Percentiles rank a stretch among this genome's conserved stretches.
phyloP scores from a whole-genome alignment of 37 sponge, comb jelly and placozoan genomes.

The Spongilla lacustris region DNA sequence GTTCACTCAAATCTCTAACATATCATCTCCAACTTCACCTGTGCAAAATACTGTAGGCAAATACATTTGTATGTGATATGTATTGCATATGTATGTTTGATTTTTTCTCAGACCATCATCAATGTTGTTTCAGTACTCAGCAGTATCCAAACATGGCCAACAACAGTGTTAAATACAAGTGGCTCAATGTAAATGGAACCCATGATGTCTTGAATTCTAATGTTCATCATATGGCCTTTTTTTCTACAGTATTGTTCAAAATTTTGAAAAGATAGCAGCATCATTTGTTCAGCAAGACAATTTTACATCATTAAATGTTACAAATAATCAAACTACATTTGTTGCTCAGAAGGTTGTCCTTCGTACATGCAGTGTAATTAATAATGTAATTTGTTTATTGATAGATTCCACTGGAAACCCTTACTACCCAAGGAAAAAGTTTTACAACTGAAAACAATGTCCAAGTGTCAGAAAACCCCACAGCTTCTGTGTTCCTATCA shows the following conservation, averaged over 20 bases:
- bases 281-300: constrained; percentile 21
- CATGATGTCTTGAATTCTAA: neutral
- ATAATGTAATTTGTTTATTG: too few relatives aligned
- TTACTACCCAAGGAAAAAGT: neutral
- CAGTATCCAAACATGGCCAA: neutral
- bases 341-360: constrained; percentile 35
- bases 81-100: neutral
- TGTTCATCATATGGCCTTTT: neutral
- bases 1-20: neutral
- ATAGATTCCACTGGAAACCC: neutral
- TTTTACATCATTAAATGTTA: neutral
- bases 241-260: constrained; percentile 30
- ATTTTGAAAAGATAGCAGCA: constrained; percentile 36
- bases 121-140: neutral
- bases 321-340: constrained; percentile 15
- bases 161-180: neutral
- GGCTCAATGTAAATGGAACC: neutral
- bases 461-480: neutral
- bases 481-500: constrained; percentile 9
- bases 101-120: neutral
- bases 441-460: neutral
- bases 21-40: neutral
- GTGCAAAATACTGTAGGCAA: neutral
- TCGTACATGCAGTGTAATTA: neutral
- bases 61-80: neutral